phyloP scores from a whole-genome alignment of 2,797 vertebrate genomes.

The Limosa lapponica region DNA sequence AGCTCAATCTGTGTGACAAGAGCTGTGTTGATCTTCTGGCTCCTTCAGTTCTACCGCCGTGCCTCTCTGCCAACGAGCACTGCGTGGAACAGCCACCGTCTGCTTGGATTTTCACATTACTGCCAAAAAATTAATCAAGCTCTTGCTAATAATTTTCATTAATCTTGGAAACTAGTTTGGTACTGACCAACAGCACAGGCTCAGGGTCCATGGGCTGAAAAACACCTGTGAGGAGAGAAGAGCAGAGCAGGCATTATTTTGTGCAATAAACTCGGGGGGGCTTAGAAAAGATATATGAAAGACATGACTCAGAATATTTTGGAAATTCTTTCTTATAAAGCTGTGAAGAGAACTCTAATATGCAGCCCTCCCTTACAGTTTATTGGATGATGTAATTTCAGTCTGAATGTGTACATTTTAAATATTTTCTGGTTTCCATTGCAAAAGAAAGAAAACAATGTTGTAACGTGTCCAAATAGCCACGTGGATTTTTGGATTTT shows the following conservation, averaged over 20 bases:
- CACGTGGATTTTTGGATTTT: rapidly evolving
- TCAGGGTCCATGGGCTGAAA: background rate
- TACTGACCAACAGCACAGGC: background rate
- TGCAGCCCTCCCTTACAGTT: background rate
- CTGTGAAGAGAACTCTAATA: background rate
- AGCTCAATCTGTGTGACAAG: background rate
- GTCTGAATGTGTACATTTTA: rapidly evolving
- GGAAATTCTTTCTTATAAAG: background rate
- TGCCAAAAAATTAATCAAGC: background rate
- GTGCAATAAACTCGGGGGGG: background rate
- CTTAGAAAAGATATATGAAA: background rate
- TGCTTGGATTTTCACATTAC: background rate
- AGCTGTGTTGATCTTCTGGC: background rate
- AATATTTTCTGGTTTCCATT: background rate
- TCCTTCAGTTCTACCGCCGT: background rate
- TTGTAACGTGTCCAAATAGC: rapidly evolving
- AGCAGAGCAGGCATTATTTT: background rate
- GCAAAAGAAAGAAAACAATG: background rate
- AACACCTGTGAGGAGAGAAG: background rate
- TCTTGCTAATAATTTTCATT: background rate
- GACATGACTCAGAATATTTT: rapidly evolving
- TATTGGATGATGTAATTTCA: background rate
- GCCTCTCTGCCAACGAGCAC: rapidly evolving
- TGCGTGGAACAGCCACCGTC: rapidly evolving
- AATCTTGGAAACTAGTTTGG: background rate